Evolutionary conservation across 2,797 vertebrate genomes (phyloP).

Genomic region (Paramormyrops hopkinsi): DNA sequence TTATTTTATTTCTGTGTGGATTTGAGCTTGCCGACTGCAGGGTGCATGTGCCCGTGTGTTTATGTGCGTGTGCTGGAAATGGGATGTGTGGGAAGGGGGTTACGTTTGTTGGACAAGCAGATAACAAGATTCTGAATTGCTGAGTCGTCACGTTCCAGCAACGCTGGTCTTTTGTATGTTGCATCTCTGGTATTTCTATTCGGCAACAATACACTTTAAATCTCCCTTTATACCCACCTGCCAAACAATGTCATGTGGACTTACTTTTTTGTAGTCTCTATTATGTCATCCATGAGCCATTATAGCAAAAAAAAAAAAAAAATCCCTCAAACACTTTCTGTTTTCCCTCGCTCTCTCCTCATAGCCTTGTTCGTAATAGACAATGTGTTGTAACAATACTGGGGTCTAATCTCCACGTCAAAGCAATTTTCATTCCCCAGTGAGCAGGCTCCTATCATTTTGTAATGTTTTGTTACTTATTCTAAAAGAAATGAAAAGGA

Average conservation of each 20-base stretch:
- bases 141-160: slow-evolving; percentile 66
- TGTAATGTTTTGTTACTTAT: slow-evolving; percentile 97
- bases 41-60: slow-evolving; percentile 12
- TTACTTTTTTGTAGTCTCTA: slow-evolving; percentile 77
- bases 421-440: slow-evolving; percentile 92
- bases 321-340: slow-evolving; percentile 47
- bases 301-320: slow-evolving; percentile 72
- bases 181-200: slow-evolving; percentile 66
- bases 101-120: slow-evolving; percentile 36
- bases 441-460: slow-evolving; percentile 90
- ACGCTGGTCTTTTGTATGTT: slow-evolving; percentile 67
- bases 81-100: neutral
- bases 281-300: slow-evolving; percentile 88
- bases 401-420: slow-evolving; percentile 97
- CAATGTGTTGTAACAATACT: slow-evolving; percentile 97
- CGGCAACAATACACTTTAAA: slow-evolving; percentile 75
- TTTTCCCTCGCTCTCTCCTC: slow-evolving; percentile 21
- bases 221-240: slow-evolving; percentile 71
- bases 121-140: slow-evolving; percentile 52
- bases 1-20: neutral
- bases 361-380: slow-evolving; percentile 84
- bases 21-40: neutral
- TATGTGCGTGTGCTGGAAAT: neutral
- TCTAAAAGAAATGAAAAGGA: slow-evolving; percentile 87
- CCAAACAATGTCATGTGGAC: slow-evolving; percentile 88